Evolutionary conservation across 2,797 vertebrate genomes (phyloP), one percentile per base, ranked within the genome.

Genomic region (Gymnopithys bicolor): DNA sequence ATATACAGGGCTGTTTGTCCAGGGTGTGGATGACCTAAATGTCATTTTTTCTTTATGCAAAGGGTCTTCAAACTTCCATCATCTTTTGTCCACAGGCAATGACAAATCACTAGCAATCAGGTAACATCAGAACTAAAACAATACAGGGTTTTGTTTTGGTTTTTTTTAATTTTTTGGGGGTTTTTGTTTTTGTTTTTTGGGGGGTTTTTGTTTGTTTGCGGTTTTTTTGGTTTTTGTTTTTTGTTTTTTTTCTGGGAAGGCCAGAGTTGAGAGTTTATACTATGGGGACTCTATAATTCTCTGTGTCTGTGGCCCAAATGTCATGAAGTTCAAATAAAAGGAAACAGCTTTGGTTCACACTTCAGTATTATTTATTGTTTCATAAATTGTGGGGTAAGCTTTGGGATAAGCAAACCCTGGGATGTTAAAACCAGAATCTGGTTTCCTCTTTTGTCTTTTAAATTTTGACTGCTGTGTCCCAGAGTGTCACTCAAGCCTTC

Each of bases 21-120:
- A 75, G 27, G 32, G 21, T 68, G 49, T 58, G 12, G 25, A 45
- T 71, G 39, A 81, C 69, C 30, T 35, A 90, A 88, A 90, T 69
- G 73, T 7, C 5, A 62, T 56, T 81, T 87, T 71, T 66, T 43
- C 39, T 66, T 71, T 62, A 23, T 58, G 33, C 37, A 32, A 0
- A n/a, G 13, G 32, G 19, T 84, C 85, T 90, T 87, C 58, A 78
- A n/a, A 71, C 19, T 59, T 73, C 14, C 58, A 91, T n/a, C 76
- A 45, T 64, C 60, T 87, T 89, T 86, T 62, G 27, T 70, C 33
- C 60, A 77, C 7, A 21, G 17, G 7, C 35, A 41, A 10, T 63
- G 32, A 10, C 52, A 79, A 69, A 41, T 73, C 70, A 60, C 17
- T 33, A 33, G 9, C 19, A 48, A 62, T 45, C 19, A 90, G 23